Conservation (phyloP, 2,113 vertebrate species). For the Heterotis niloticus region DNA sequence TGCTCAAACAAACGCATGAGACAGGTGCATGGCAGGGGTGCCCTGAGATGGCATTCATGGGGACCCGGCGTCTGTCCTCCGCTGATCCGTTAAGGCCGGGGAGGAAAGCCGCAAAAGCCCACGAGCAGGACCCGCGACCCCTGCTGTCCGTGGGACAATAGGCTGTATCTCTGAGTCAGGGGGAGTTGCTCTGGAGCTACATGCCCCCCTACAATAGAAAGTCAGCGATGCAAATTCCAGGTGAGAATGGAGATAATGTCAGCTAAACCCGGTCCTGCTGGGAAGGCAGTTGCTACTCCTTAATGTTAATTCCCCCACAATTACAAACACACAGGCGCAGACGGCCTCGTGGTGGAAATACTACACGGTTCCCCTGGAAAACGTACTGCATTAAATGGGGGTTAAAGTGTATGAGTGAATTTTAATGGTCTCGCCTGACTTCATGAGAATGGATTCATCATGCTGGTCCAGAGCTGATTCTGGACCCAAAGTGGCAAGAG, state of each 20-base stretch:
- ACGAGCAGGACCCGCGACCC: slow-evolving; percentile 22
- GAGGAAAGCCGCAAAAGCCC: slow-evolving; percentile 18
- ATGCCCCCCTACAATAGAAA: slow-evolving; percentile 4
- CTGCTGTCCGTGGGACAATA: slow-evolving; percentile 22
- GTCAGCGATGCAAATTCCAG: slow-evolving; percentile 24
- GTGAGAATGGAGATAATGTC: slow-evolving; percentile 24
- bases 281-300: slow-evolving; percentile 21
- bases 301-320: slow-evolving; percentile 23
- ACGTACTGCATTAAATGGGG: no score
- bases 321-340: no score
- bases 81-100: slow-evolving; percentile 29
- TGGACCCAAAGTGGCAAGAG: no score
- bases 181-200: not conserved
- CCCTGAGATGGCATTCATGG: not conserved
- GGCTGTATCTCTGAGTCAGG: slow-evolving; percentile 21
- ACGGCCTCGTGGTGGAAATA: no score
- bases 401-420: no score
- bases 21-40: slow-evolving; percentile 41
- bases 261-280: slow-evolving; percentile 19
- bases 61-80: slow-evolving; percentile 9
- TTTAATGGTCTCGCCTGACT: no score
- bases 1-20: slow-evolving; percentile 48
- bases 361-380: no score
- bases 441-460: no score
- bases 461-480: no score